Conservation (phyloP, 1,140 invertebrate genomes). For the Drosophila murphyi region DNA sequence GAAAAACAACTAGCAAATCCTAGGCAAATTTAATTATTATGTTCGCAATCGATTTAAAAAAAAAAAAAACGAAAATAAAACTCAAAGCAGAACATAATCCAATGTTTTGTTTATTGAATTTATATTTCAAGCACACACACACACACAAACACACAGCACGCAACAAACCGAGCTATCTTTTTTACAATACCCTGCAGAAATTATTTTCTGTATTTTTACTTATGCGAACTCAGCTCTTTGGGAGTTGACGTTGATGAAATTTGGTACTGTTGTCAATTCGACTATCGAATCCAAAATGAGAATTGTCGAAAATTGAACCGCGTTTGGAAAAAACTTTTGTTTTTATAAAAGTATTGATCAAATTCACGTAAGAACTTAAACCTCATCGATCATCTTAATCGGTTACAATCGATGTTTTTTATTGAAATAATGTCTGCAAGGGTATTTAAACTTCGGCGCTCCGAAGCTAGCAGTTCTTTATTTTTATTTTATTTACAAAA, state of each 20-base stretch:
- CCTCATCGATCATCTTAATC: no score
- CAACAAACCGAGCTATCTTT: slow-evolving; percentile 39
- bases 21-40: slow-evolving; percentile 75
- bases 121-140: slow-evolving; percentile 48
- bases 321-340: no score
- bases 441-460: slow-evolving; percentile 24
- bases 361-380: no score
- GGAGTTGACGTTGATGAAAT: no score
- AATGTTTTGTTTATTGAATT: slow-evolving; percentile 47
- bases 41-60: slow-evolving; percentile 66
- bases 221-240: not conserved
- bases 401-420: not conserved
- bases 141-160: slow-evolving; percentile 26
- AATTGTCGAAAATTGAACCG: no score
- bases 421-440: slow-evolving; percentile 5
- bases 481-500: slow-evolving; percentile 20
- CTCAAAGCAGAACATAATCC: slow-evolving; percentile 47
- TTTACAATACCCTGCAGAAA: slow-evolving; percentile 27
- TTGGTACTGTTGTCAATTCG: no score
- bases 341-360: no score
- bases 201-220: not conserved
- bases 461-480: slow-evolving; percentile 14
- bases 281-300: no score
- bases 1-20: slow-evolving; percentile 36
- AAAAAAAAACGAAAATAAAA: slow-evolving; percentile 47